Evolutionary conservation across 1,140 invertebrate genomes (phyloP).

Genomic region (Cephus cinctus): DNA sequence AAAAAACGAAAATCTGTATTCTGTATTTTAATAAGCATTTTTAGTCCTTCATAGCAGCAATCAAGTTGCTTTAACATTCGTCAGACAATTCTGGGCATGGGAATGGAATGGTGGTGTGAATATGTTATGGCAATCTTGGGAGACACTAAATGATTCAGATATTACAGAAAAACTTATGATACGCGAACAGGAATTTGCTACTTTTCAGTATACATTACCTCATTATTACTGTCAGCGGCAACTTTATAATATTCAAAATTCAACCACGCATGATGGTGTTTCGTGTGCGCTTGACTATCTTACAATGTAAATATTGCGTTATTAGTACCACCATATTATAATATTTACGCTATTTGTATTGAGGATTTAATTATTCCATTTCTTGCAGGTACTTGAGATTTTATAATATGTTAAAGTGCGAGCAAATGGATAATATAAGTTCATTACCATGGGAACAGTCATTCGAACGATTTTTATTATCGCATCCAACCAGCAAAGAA

Average conservation of each 20-base stretch:
- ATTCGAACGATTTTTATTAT: slow-evolving; percentile 59
- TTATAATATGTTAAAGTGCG: slow-evolving; percentile 27
- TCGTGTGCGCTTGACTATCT: slow-evolving; percentile 55
- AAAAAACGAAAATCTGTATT: too few species aligned
- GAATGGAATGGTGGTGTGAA: slow-evolving; percentile 52
- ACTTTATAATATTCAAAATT: slow-evolving; percentile 62
- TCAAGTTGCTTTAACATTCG: slow-evolving; percentile 27
- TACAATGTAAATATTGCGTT: slow-evolving; percentile 62
- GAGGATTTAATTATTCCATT: background rate
- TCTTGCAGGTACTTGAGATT: slow-evolving; percentile 38
- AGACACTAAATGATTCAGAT: slow-evolving; percentile 25
- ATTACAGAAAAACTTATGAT: slow-evolving; percentile 45
- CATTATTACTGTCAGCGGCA: slow-evolving; percentile 53
- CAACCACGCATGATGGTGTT: slow-evolving; percentile 60
- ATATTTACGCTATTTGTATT: too few species aligned
- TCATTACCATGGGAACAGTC: slow-evolving; percentile 61
- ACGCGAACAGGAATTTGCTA: slow-evolving; percentile 48
- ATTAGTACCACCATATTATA: too few species aligned
- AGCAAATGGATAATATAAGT: slow-evolving; percentile 43
- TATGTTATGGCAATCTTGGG: slow-evolving; percentile 33
- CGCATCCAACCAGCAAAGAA: slow-evolving; percentile 60
- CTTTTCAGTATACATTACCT: slow-evolving; percentile 52
- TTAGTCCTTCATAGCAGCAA: slow-evolving; percentile 34
- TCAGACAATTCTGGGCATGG: slow-evolving; percentile 46
- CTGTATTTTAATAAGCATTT: too few species aligned